A percentile compares a stretch with the other conserved stretches of the same genome.
Evolutionary conservation across 2,888 invertebrate genomes (phyloP).

Genomic region (Eumacrocentrus americanus): DNA sequence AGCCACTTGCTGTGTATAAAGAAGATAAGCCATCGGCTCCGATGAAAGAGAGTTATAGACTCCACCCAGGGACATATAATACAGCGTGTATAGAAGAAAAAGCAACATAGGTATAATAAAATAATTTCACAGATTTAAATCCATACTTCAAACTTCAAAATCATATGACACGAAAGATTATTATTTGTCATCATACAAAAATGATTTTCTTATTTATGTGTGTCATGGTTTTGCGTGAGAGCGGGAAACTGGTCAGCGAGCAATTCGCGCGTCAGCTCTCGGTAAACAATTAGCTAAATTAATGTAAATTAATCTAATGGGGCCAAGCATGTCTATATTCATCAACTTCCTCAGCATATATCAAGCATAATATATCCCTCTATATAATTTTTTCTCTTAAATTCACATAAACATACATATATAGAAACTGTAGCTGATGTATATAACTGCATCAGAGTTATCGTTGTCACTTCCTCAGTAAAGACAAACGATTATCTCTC

Average conservation of each 20-base stretch:
- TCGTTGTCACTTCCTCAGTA: not conserved
- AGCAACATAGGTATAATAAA: no score
- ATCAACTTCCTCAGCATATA: no score
- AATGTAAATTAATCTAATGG: conserved; percentile 51
- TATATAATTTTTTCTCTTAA: no score
- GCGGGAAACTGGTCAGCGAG: no score
- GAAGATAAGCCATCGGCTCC: conserved; percentile 31
- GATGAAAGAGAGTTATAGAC: conserved; percentile 9
- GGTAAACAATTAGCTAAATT: conserved; percentile 49
- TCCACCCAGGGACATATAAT: no score
- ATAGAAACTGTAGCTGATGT: not conserved
- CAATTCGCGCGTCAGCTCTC: conserved; percentile 19
- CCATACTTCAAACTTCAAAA: no score
- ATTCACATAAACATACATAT: no score
- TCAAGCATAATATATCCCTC: no score
- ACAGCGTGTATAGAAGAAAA: no score
- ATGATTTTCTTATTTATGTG: conserved; percentile 8
- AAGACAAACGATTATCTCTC: conserved; percentile 10
- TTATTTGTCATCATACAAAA: not conserved
- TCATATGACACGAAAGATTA: not conserved
- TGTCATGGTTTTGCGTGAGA: conserved; percentile 6
- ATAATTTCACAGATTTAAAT: no score
- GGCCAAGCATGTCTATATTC: no score
- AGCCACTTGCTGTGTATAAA: conserved; percentile 26
- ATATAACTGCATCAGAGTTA: not conserved